phyloP scores from a whole-genome alignment of 37 sponge, comb jelly and placozoan genomes.

The Chondrosia reniformis region DNA sequence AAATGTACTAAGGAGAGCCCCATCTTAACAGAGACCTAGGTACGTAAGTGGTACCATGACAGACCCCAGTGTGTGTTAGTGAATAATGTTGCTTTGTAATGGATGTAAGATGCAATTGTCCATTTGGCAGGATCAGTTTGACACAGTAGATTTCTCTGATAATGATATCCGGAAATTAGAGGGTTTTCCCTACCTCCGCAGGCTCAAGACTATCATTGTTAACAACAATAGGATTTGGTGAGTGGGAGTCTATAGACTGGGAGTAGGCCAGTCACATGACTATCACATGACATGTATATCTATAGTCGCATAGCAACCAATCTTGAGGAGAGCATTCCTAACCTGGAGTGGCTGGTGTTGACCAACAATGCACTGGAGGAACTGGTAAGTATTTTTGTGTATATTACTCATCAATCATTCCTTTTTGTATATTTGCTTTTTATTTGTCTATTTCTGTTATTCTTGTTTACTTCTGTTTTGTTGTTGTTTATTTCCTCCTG shows the following conservation, averaged over 20 bases:
- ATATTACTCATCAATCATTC: too few relatives aligned
- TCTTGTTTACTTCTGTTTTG: too few relatives aligned
- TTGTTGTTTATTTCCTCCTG: not conserved
- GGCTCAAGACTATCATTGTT: slow-evolving; percentile 76
- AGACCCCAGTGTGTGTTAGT: too few relatives aligned
- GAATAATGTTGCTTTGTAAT: too few relatives aligned
- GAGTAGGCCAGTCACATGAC: not conserved
- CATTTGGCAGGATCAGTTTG: slow-evolving; percentile 85
- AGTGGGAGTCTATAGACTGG: not conserved
- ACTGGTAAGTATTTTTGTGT: slow-evolving; percentile 35
- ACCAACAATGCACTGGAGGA: slow-evolving; percentile 86
- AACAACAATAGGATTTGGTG: slow-evolving; percentile 93
- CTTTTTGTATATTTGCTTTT: too few relatives aligned
- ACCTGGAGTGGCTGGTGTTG: slow-evolving; percentile 73
- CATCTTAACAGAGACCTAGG: too few relatives aligned
- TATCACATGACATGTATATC: not conserved
- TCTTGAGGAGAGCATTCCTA: slow-evolving; percentile 67
- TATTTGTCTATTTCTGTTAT: too few relatives aligned
- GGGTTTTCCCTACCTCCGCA: slow-evolving; percentile 83
- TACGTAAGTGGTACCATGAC: too few relatives aligned
- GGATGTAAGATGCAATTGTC: too few relatives aligned
- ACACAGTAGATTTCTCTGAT: slow-evolving; percentile 94
- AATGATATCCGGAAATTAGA: slow-evolving; percentile 94
- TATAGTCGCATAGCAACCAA: slow-evolving; percentile 77
- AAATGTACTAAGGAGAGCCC: too few relatives aligned